Percentiles rank a stretch among this genome's conserved stretches.
Evolutionary conservation across 2,888 invertebrate species (phyloP).

Genomic region (Strigamia maritima): DNA sequence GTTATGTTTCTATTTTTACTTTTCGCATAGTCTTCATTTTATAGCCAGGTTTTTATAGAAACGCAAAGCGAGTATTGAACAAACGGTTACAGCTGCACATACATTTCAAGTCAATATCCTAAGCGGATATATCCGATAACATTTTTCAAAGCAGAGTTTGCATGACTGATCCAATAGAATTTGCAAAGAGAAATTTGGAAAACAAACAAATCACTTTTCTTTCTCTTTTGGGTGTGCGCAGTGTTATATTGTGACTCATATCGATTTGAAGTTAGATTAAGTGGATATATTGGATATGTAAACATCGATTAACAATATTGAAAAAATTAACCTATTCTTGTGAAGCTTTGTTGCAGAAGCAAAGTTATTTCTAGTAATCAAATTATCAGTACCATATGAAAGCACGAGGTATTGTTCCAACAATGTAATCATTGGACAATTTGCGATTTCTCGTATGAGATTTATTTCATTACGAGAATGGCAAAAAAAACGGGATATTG

Average conservation of each 20-base stretch:
- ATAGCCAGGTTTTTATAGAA: not conserved
- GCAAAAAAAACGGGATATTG: too few relatives aligned
- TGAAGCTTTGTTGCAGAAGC: too few relatives aligned
- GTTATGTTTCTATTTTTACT: not conserved
- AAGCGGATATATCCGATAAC: not conserved
- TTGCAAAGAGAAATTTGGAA: not conserved
- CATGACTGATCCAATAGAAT: constrained; percentile 23
- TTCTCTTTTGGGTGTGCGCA: not conserved
- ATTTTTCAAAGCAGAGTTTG: not conserved
- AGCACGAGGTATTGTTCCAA: too few relatives aligned
- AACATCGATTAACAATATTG: not conserved
- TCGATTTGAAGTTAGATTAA: not conserved
- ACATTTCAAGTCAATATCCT: not conserved
- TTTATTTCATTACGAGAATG: too few relatives aligned
- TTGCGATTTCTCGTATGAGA: too few relatives aligned
- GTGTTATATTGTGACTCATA: not conserved
- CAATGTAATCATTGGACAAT: too few relatives aligned
- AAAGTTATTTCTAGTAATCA: too few relatives aligned
- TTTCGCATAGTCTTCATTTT: not conserved
- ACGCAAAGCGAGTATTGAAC: not conserved
- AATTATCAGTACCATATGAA: too few relatives aligned
- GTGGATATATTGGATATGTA: not conserved
- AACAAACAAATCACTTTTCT: constrained; percentile 19
- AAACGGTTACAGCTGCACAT: constrained; percentile 5
- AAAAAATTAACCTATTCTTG: too few relatives aligned